Evolutionary conservation across 2,888 invertebrate genomes (phyloP).

Genomic region (Pyralis farinalis): DNA sequence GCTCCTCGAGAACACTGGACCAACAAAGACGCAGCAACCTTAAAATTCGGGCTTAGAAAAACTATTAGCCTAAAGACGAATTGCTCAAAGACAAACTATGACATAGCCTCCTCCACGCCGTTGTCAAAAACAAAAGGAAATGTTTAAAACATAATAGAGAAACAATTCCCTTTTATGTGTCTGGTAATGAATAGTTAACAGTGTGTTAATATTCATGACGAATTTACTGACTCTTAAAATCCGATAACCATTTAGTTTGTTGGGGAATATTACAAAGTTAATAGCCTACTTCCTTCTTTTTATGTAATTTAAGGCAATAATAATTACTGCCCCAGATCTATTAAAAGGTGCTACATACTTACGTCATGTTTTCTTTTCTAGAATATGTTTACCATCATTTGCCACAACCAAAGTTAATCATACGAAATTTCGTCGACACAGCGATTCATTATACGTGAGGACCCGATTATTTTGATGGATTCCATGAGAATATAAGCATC

Average conservation of each 20-base stretch:
- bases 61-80: slow-evolving; percentile 60
- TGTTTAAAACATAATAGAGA: slow-evolving; percentile 57
- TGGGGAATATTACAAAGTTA: slow-evolving; percentile 7
- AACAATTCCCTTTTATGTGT: slow-evolving; percentile 70
- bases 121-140: slow-evolving; percentile 53
- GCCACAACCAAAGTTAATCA: slow-evolving; percentile 49
- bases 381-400: slow-evolving; percentile 5
- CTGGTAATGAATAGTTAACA: slow-evolving; percentile 47
- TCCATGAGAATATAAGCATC: slow-evolving; percentile 72
- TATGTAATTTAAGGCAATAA: background rate
- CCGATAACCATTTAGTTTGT: slow-evolving; percentile 7
- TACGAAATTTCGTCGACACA: slow-evolving; percentile 61
- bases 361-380: background rate
- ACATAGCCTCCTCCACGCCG: slow-evolving; percentile 52
- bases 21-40: slow-evolving; percentile 52
- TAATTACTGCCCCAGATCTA: background rate
- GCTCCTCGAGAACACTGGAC: slow-evolving; percentile 46
- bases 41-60: slow-evolving; percentile 68
- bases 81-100: slow-evolving; percentile 48
- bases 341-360: background rate
- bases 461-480: slow-evolving; percentile 77
- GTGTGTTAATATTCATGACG: slow-evolving; percentile 40
- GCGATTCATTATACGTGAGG: slow-evolving; percentile 70
- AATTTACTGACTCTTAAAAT: slow-evolving; percentile 16
- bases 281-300: slow-evolving; percentile 10